These are phyloP conservation scores for Ceuthmochares aereus DNA, from an alignment of 2,113 vertebrate genomes.

Conservation along the genomic window DNA sequence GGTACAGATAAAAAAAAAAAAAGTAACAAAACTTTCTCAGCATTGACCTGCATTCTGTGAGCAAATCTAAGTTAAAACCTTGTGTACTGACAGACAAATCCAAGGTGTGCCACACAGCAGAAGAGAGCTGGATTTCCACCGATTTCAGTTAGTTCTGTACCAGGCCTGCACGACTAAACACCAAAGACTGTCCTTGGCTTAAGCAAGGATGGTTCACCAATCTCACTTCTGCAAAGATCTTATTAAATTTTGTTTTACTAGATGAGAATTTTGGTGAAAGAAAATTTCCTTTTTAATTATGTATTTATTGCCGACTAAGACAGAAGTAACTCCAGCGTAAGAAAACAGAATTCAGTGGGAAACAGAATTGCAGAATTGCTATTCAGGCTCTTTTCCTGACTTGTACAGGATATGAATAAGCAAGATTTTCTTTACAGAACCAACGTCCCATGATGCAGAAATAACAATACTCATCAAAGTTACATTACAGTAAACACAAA, in stretches of 20 bases:
- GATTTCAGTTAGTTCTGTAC: neutral
- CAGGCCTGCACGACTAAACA: neutral
- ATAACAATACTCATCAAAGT: neutral
- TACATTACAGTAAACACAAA: neutral
- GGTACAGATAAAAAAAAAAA: neutral
- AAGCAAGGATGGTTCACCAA: neutral
- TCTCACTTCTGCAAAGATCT: neutral
- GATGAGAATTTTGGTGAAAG: neutral
- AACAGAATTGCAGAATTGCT: neutral
- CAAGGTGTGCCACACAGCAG: neutral
- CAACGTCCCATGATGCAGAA: neutral
- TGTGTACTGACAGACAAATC: neutral
- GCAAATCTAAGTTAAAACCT: neutral
- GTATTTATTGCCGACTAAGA: neutral
- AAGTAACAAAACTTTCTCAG: neutral
- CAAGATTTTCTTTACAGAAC: neutral
- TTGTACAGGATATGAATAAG: conserved; percentile 13
- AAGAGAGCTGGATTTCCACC: neutral
- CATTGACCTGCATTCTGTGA: neutral
- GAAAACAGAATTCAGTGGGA: neutral
- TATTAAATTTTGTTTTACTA: neutral
- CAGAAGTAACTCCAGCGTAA: neutral
- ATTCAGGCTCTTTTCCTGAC: neutral
- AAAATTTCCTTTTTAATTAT: neutral
- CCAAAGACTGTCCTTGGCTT: neutral